These are phyloP conservation scores for Lasioglossum lativentre DNA, from an alignment of 2,888 invertebrate genomes.

Conservation along the genomic window DNA sequence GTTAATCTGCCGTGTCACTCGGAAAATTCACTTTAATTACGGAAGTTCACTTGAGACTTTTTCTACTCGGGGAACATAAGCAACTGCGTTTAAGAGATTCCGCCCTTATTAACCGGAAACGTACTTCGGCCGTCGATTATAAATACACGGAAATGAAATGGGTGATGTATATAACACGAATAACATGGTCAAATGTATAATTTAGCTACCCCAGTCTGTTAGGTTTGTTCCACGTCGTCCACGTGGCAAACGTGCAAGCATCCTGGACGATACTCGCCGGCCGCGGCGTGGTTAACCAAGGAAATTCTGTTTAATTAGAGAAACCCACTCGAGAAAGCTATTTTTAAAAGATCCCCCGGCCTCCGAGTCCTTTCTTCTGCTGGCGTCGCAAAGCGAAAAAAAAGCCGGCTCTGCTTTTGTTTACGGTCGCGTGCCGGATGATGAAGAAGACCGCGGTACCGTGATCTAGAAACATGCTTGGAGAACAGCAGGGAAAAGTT, in stretches of 20 bases:
- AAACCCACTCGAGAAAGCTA: conserved; percentile 64
- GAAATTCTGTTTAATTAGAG: conserved; percentile 72
- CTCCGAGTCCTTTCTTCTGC: conserved; percentile 31
- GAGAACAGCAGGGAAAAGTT: not conserved
- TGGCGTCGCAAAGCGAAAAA: conserved; percentile 24
- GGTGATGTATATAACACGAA: not conserved
- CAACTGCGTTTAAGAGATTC: conserved; percentile 44
- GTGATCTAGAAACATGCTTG: not conserved
- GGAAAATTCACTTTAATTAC: conserved; percentile 64
- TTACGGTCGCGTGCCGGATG: conserved; percentile 50
- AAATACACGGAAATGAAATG: not conserved
- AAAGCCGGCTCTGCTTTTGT: conserved; percentile 53
- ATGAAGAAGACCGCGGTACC: conserved; percentile 35
- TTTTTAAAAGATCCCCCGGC: conserved; percentile 64
- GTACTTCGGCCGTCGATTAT: conserved; percentile 39
- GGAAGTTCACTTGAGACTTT: conserved; percentile 47
- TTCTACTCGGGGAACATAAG: conserved; percentile 40
- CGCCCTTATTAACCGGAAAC: conserved; percentile 48
- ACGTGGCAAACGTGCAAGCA: conserved; percentile 20
- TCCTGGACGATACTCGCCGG: conserved; percentile 40
- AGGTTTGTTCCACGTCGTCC: not conserved
- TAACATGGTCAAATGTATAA: not conserved
- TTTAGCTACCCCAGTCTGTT: not conserved
- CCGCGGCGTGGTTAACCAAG: conserved; percentile 44
- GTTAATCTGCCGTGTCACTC: conserved; percentile 58